phyloP scores from a whole-genome alignment of 2,113 vertebrate genomes.

The Nettapus auritus region DNA sequence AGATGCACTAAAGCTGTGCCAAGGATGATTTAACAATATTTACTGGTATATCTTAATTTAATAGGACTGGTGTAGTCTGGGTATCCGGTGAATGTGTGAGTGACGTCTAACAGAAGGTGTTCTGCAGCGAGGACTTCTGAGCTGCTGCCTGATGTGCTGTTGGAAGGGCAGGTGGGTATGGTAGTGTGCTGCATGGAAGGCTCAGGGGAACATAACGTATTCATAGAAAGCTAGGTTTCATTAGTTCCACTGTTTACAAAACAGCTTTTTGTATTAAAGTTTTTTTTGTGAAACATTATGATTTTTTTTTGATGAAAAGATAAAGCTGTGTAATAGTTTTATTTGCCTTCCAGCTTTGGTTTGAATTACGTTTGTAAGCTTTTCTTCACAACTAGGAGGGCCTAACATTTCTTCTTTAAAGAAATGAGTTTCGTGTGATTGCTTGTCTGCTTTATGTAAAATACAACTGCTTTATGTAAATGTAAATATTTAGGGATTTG shows the following conservation, averaged over 20 bases:
- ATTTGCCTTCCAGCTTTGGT: constrained; percentile 27
- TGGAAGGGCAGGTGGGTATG: accelerated
- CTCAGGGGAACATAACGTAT: neutral
- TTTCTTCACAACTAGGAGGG: neutral
- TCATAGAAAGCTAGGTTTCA: neutral
- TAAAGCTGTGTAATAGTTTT: constrained; percentile 18
- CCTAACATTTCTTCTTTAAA: neutral
- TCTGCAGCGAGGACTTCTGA: neutral
- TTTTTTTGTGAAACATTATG: constrained; percentile 7
- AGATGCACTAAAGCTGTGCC: neutral
- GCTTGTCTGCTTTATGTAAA: neutral
- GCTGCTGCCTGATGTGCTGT: neutral
- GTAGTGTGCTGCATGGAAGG: neutral
- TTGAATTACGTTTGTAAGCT: constrained; percentile 12
- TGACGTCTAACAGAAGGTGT: neutral
- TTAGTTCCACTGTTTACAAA: constrained; percentile 30
- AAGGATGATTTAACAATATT: neutral
- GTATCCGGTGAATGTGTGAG: neutral
- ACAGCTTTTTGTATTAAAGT: neutral
- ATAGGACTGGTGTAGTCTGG: neutral
- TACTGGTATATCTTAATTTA: neutral
- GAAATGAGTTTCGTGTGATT: constrained; percentile 10
- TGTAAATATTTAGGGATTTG: constrained; percentile 19
- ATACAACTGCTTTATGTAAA: neutral
- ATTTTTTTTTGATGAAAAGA: constrained; percentile 37